Evolutionary conservation across 2,888 invertebrate genomes (phyloP).

Genomic region (Pterostichus madidus): DNA sequence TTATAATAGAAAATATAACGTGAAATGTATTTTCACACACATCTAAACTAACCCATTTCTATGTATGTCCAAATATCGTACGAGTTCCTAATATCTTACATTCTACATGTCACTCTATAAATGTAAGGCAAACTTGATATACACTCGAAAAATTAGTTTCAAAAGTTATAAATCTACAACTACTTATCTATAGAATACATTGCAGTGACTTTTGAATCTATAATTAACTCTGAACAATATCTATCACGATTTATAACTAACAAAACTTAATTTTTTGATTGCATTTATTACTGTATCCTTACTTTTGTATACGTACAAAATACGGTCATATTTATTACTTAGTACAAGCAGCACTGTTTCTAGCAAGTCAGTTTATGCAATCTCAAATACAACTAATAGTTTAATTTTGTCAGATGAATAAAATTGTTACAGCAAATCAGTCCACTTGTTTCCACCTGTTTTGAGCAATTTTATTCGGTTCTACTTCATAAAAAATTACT

Average conservation of each 20-base stretch:
- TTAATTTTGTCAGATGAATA: not conserved
- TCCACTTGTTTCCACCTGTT: not conserved
- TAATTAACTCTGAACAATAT: not conserved
- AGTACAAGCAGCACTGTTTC: not conserved
- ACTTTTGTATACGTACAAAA: conserved; percentile 26
- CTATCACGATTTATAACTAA: conserved; percentile 19
- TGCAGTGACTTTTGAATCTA: not conserved
- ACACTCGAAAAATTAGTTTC: conserved; percentile 45
- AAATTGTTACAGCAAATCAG: conserved; percentile 28
- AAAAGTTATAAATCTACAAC: conserved; percentile 39
- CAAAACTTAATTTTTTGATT: conserved; percentile 30
- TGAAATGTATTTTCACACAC: conserved; percentile 42
- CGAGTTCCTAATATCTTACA: conserved; percentile 56
- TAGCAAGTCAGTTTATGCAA: not conserved
- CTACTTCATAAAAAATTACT: not conserved
- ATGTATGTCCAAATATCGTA: conserved; percentile 42
- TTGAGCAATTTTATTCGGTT: conserved; percentile 25
- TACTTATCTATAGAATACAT: not conserved
- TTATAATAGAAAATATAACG: conserved; percentile 53
- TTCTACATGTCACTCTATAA: conserved; percentile 62
- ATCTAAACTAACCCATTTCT: conserved; percentile 45
- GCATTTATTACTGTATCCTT: conserved; percentile 42
- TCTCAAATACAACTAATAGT: not conserved
- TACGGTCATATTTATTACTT: conserved; percentile 19
- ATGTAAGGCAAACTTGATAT: conserved; percentile 54